Evolutionary conservation across 2,797 vertebrate genomes (phyloP).

Genomic region (Micrastur ruficollis): DNA sequence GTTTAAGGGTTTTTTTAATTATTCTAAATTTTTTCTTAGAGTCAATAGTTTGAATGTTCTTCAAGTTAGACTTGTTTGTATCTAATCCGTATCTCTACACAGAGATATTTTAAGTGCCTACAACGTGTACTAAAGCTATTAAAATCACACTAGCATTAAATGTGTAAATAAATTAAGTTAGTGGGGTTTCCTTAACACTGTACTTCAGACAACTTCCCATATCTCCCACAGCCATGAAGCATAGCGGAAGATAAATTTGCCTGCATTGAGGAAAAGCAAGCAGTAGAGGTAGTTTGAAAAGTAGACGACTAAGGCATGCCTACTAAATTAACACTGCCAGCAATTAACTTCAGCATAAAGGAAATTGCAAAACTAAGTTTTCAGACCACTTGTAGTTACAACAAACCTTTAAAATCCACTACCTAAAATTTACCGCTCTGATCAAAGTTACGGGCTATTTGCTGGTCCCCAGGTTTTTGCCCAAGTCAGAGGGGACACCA

Average conservation of each 20-base stretch:
- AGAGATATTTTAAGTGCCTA: neutral
- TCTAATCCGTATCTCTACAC: neutral
- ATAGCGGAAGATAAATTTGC: neutral
- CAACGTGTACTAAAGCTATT: neutral
- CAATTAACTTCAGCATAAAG: neutral
- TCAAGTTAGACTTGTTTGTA: neutral
- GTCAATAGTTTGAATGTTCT: neutral
- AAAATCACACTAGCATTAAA: neutral
- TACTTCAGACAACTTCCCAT: neutral
- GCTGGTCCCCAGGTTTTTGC: neutral
- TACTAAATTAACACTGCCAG: neutral
- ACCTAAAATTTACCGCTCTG: neutral
- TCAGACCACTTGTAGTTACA: neutral
- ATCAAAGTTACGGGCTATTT: neutral
- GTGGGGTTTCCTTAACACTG: neutral
- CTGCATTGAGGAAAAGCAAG: neutral
- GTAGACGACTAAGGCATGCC: neutral
- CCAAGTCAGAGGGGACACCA: neutral
- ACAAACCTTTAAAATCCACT: neutral
- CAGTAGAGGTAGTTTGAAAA: neutral
- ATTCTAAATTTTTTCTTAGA: neutral
- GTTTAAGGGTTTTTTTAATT: neutral
- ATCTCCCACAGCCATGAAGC: rapidly evolving
- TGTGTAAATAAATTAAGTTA: neutral
- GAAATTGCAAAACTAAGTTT: neutral